Evolutionary conservation across 2,888 invertebrate genomes (phyloP).

Genomic region (Agonopterix alstromeriana): DNA sequence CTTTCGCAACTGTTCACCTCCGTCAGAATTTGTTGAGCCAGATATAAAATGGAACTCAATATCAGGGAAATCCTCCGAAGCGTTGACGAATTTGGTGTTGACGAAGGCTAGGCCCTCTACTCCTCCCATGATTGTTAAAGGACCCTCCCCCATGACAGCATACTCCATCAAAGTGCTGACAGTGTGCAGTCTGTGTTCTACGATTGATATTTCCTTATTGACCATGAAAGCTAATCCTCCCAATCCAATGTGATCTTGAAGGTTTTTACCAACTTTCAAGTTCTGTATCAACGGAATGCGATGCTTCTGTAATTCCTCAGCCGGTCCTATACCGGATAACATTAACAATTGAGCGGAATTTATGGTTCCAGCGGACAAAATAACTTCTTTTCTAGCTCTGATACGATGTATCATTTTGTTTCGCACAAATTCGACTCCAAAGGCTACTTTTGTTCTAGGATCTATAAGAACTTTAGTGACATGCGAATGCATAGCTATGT

Average conservation of each 20-base stretch:
- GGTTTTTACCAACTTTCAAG: conserved; percentile 88
- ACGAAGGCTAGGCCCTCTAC: conserved; percentile 94
- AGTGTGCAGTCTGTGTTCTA: conserved; percentile 86
- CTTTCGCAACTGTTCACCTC: conserved; percentile 87
- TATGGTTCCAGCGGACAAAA: conserved; percentile 93
- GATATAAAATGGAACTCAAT: conserved; percentile 93
- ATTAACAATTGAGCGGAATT: conserved; percentile 96
- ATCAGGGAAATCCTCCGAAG: conserved; percentile 89
- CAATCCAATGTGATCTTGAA: conserved; percentile 92
- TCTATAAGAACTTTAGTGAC: conserved; percentile 86
- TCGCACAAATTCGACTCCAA: conserved; percentile 88
- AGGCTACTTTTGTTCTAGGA: conserved; percentile 84
- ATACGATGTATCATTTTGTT: conserved; percentile 84
- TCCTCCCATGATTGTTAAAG: conserved; percentile 90
- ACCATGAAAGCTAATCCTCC: conserved; percentile 91
- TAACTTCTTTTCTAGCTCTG: conserved; percentile 89
- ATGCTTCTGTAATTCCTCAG: conserved; percentile 82
- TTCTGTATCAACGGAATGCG: conserved; percentile 89
- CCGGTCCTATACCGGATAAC: conserved; percentile 92
- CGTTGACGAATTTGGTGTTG: conserved; percentile 90
- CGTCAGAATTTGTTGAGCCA: conserved; percentile 91
- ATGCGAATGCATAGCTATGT: conserved; percentile 89
- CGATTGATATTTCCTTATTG: conserved; percentile 86
- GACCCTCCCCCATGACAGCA: conserved; percentile 89
- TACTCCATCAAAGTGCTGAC: conserved; percentile 89